phyloP scores from a whole-genome alignment of 35 echinoderm and acorn worm species.

The Patiria miniata region DNA sequence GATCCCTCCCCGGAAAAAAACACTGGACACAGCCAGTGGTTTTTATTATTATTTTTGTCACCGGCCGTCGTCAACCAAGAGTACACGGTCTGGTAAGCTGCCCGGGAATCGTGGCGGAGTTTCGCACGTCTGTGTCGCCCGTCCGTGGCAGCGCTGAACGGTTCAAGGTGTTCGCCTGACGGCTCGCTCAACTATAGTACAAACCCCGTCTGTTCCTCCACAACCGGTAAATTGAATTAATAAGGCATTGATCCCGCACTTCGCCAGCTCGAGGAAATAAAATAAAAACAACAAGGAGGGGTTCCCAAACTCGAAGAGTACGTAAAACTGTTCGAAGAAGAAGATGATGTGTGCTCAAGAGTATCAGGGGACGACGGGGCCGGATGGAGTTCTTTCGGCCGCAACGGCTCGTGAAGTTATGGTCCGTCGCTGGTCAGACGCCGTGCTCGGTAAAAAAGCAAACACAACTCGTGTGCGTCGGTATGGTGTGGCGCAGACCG shows the following conservation, averaged over 20 bases:
- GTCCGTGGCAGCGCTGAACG: not conserved
- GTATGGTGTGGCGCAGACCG: not conserved
- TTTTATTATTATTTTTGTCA: no score
- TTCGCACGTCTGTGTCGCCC: not conserved
- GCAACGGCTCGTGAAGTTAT: slow-evolving; percentile 27
- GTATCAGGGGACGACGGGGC: not conserved
- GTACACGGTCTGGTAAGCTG: not conserved
- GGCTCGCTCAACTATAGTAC: not conserved
- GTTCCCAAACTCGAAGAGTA: no score
- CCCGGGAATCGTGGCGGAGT: not conserved
- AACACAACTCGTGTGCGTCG: slow-evolving; percentile 17
- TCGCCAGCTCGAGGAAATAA: not conserved
- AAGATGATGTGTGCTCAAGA: not conserved
- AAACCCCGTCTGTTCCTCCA: not conserved
- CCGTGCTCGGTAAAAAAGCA: slow-evolving; percentile 16
- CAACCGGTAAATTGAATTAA: not conserved
- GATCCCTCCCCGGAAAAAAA: no score
- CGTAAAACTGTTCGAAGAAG: not conserved
- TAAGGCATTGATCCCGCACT: not conserved
- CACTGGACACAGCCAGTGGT: not conserved
- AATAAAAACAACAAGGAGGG: not conserved
- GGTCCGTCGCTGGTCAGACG: slow-evolving; percentile 7
- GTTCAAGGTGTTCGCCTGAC: slow-evolving; percentile 6
- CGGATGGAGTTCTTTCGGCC: not conserved
- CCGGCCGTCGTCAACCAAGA: no score